Conservation (phyloP, 2,888 invertebrate species). For the Aporophyla lueneburgensis region DNA sequence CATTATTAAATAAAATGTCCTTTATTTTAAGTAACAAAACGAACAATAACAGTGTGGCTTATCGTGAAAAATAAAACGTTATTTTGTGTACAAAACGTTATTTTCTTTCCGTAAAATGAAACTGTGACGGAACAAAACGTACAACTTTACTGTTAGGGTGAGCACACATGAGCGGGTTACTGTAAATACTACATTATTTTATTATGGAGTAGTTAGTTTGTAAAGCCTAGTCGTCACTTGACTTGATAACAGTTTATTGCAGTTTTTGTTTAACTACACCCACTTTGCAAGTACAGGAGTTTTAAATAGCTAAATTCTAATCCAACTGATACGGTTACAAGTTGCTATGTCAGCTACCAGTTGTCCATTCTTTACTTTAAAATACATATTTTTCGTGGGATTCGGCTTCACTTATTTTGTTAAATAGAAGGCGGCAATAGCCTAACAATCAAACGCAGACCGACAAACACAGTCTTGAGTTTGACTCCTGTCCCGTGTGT, state of each 20-base stretch:
- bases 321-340: not conserved
- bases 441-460: not conserved
- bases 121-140: constrained; percentile 39
- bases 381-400: not conserved
- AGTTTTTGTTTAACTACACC: not conserved
- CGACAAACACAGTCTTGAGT: not conserved
- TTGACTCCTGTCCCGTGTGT: not conserved
- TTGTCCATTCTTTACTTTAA: not conserved
- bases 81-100: constrained; percentile 43
- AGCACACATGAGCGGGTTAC: constrained; percentile 5
- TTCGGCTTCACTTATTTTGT: too few species aligned
- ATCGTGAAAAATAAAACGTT: constrained; percentile 42
- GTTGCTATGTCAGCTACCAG: not conserved
- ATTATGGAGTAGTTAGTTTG: not conserved
- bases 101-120: constrained; percentile 52
- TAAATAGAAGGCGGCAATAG: not conserved
- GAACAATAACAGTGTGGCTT: constrained; percentile 25
- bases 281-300: too few species aligned
- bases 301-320: not conserved
- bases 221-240: not conserved
- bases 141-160: constrained; percentile 32
- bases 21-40: constrained; percentile 26
- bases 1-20: constrained; percentile 20
- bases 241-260: not conserved
- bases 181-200: not conserved